Percentiles rank a stretch among this genome's conserved stretches.
phyloP scores from a whole-genome alignment of 53 echinoderm and acorn worm species.

The Pentamera pediparva region DNA sequence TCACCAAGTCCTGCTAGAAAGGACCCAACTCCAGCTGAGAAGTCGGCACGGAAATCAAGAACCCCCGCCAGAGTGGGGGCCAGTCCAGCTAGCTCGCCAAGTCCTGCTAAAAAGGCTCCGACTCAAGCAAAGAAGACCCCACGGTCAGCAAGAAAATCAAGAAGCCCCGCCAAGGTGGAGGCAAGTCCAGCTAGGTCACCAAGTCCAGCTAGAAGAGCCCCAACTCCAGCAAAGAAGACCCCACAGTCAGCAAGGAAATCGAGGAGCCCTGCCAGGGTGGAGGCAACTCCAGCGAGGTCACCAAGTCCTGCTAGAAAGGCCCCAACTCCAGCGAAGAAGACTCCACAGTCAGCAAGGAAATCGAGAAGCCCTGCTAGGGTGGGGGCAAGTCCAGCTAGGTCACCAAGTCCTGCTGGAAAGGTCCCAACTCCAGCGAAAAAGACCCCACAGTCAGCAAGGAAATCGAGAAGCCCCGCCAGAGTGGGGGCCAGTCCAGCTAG shows the following conservation, averaged over 20 bases:
- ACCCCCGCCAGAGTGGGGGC: not conserved
- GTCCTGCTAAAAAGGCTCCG: conserved; percentile 27
- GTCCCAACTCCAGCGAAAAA: conserved; percentile 29
- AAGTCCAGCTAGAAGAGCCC: not conserved
- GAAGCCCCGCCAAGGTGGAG: conserved; percentile 14
- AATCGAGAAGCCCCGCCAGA: conserved; percentile 7
- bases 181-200: conserved; percentile 31
- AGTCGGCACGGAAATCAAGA: not conserved
- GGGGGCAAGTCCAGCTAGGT: not conserved
- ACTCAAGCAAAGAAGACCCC: conserved; percentile 20
- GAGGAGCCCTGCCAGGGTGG: conserved; percentile 14
- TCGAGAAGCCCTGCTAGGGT: not conserved
- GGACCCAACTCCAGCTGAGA: conserved; percentile 26
- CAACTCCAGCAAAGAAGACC: conserved; percentile 19
- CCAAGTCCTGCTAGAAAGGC: not conserved
- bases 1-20: conserved; percentile 25
- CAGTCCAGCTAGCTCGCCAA: too few species aligned
- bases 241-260: conserved; percentile 33
- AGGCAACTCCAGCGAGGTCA: conserved; percentile 29
- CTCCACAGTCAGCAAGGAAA: conserved; percentile 25
- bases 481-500: not conserved
- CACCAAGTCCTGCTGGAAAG: conserved; percentile 23
- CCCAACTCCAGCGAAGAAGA: conserved; percentile 16
- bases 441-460: conserved; percentile 12
- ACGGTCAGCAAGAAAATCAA: not conserved